Evolutionary conservation across 1,140 invertebrate species (phyloP).

Genomic region (fruit fly (Drosophila melanogaster)): Release_6_plus_ISO1_MT NT_033777.3:24726501-24727000

Average conservation of each 20-base stretch:
- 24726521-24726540: constrained; percentile 16
- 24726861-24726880: neutral
- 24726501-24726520: constrained; percentile 21
- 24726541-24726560: constrained; percentile 72
- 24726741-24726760: constrained; percentile 17
- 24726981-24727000: constrained; percentile 37
- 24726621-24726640: constrained; percentile 11
- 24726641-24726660: constrained; percentile 8
- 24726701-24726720: constrained; percentile 15
- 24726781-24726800: constrained; percentile 49
- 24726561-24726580: constrained; percentile 20
- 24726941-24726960: constrained; percentile 17
- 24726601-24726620: constrained; percentile 29
- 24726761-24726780: neutral
- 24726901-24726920: constrained; percentile 39
- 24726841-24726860: constrained; percentile 10
- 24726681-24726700: constrained; percentile 56
- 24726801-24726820: constrained; percentile 38
- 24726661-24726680: constrained; percentile 21
- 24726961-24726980: constrained; percentile 14
- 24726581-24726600: constrained; percentile 33
- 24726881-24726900: neutral
- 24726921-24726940: constrained; percentile 24
- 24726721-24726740: constrained; percentile 44
- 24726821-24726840: constrained; percentile 9